A percentile compares a stretch with the other conserved stretches of the same genome.
Evolutionary conservation across 2,888 invertebrate genomes (phyloP).

Genomic region (Acleris holmiana): DNA sequence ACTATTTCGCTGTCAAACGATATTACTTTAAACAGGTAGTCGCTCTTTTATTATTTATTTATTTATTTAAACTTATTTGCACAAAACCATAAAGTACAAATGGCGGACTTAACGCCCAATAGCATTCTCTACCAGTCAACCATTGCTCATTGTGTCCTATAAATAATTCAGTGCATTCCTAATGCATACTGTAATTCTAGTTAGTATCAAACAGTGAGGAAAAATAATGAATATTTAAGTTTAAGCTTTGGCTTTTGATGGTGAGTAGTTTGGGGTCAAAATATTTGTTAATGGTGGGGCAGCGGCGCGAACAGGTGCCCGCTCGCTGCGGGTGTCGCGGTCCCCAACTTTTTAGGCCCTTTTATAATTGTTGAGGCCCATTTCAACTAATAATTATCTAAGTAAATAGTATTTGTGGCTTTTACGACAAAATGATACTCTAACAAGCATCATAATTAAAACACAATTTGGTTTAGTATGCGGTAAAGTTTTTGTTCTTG

Average conservation of each 20-base stretch:
- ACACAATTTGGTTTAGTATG: conserved; percentile 52
- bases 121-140: no score
- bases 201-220: not conserved
- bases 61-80: no score
- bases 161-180: no score
- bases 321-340: conserved; percentile 40
- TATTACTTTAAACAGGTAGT: no score
- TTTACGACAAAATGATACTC: conserved; percentile 45
- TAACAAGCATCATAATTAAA: conserved; percentile 63
- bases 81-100: no score
- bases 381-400: conserved; percentile 61
- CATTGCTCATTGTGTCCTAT: no score
- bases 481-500: conserved; percentile 19
- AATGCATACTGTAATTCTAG: no score
- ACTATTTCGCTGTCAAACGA: no score
- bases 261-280: conserved; percentile 52
- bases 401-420: conserved; percentile 55
- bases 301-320: conserved; percentile 35
- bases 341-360: conserved; percentile 52
- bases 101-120: no score
- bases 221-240: conserved; percentile 40
- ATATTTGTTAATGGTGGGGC: conserved; percentile 45
- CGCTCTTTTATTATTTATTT: no score
- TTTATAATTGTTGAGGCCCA: conserved; percentile 54
- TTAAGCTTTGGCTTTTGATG: conserved; percentile 39